Conservation (phyloP, 2,113 vertebrate species). For the Pelodiscus sinensis region DNA sequence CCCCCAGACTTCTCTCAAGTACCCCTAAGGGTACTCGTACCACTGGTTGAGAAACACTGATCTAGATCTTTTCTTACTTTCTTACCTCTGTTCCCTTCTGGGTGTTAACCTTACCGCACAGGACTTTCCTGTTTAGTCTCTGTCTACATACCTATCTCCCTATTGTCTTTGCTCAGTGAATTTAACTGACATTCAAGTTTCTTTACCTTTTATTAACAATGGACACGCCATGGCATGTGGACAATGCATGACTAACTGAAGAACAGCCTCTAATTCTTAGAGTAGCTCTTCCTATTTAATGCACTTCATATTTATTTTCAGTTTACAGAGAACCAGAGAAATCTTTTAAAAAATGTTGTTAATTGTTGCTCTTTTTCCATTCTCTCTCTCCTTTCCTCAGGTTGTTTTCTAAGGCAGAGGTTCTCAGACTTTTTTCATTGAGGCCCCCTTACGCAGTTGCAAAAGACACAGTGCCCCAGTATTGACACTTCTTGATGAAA, state of each 20-base stretch:
- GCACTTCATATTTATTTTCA: not conserved
- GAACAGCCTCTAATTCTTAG: not conserved
- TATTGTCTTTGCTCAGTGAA: fast-evolving
- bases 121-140: not conserved
- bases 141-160: not conserved
- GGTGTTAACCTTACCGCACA: not conserved
- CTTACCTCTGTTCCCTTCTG: not conserved
- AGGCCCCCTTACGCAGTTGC: not conserved
- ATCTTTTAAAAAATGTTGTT: not conserved
- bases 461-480: not conserved
- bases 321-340: not conserved
- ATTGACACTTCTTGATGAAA: not conserved
- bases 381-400: constrained; percentile 35
- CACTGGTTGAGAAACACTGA: too few relatives aligned
- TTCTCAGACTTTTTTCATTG: not conserved
- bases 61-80: not conserved
- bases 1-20: too few relatives aligned
- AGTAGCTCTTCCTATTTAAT: not conserved
- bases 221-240: not conserved
- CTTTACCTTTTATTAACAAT: not conserved
- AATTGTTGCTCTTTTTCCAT: constrained; percentile 17
- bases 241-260: not conserved
- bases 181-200: not conserved
- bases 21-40: too few relatives aligned
- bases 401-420: not conserved